Percentiles rank a stretch among this genome's conserved stretches.
phyloP scores from a whole-genome alignment of 2,888 invertebrate genomes.

The Aspidiotus rigidus region DNA sequence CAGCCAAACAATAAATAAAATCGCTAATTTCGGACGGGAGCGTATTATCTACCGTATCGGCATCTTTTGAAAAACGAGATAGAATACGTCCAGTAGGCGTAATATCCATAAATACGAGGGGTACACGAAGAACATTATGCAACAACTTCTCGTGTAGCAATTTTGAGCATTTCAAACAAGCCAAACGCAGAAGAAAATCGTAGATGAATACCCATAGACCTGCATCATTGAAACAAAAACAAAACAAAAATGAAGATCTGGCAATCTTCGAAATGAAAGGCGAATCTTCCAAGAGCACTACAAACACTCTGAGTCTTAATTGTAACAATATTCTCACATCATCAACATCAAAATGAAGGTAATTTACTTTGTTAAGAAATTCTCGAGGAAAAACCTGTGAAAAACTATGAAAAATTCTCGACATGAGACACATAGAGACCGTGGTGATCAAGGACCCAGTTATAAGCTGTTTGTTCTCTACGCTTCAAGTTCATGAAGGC shows the following conservation, averaged over 20 bases:
- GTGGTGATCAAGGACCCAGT: too few relatives aligned
- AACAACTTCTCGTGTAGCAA: background rate
- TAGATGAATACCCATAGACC: slow-evolving; percentile 57
- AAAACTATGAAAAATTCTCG: too few relatives aligned
- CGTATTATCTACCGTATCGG: slow-evolving; percentile 48
- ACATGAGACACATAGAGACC: too few relatives aligned
- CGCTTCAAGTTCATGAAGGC: too few relatives aligned
- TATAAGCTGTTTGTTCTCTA: too few relatives aligned
- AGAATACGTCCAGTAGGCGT: slow-evolving; percentile 36
- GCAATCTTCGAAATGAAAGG: too few relatives aligned
- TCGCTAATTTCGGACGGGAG: slow-evolving; percentile 51
- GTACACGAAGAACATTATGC: background rate
- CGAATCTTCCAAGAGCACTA: too few relatives aligned
- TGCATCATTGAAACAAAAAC: slow-evolving; percentile 43
- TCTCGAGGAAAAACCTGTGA: too few relatives aligned
- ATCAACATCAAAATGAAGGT: too few relatives aligned
- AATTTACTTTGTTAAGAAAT: too few relatives aligned
- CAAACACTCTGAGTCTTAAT: too few relatives aligned
- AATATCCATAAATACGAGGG: slow-evolving; percentile 30
- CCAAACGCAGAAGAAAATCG: slow-evolving; percentile 48
- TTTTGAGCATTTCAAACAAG: background rate
- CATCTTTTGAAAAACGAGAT: slow-evolving; percentile 35
- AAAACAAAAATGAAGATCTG: background rate
- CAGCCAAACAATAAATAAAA: slow-evolving; percentile 39
- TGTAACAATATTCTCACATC: too few relatives aligned